A percentile compares a stretch with the other conserved stretches of the same genome.
Evolutionary conservation across 2,113 vertebrate genomes (phyloP).

Genomic region (Epinephelus fuscoguttatus): DNA sequence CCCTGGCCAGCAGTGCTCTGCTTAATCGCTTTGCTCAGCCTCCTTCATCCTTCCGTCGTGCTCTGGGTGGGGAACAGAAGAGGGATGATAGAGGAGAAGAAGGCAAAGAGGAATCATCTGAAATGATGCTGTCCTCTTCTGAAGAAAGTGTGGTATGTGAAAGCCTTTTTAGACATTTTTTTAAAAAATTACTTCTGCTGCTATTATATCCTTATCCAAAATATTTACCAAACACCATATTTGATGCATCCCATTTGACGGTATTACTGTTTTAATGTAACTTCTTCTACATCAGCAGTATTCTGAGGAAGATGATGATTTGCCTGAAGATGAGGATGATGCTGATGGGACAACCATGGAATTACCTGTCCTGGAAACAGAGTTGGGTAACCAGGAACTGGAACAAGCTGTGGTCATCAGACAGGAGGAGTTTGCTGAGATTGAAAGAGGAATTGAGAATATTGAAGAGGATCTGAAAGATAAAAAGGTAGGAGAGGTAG

Average conservation of each 20-base stretch:
- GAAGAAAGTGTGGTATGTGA: conserved; percentile 71
- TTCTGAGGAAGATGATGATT: conserved; percentile 40
- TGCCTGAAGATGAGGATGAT: conserved; percentile 29
- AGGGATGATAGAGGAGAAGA: conserved; percentile 8
- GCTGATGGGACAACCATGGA: conserved; percentile 26
- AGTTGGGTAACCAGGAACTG: conserved; percentile 27
- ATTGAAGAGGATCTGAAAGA: conserved; percentile 71
- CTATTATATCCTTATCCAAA: neutral
- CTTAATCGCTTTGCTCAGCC: conserved; percentile 19
- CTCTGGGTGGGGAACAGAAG: conserved; percentile 6
- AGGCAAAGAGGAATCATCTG: conserved; percentile 41
- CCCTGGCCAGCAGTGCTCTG: conserved; percentile 34
- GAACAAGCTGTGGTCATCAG: conserved; percentile 27
- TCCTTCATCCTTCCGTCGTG: conserved; percentile 11
- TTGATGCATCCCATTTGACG: neutral
- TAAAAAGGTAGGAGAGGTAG: conserved; percentile 73
- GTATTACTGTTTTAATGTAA: conserved; percentile 5
- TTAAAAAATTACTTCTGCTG: neutral
- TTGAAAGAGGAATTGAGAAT: conserved; percentile 39
- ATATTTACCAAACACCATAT: neutral
- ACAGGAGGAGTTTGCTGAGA: conserved; percentile 74
- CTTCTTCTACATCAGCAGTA: conserved; percentile 2
- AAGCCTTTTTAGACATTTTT: neutral
- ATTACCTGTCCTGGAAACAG: conserved; percentile 48
- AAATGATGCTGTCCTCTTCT: conserved; percentile 35